Base-by-base conservation (phyloP, 2,113 vertebrate genomes). In the Vombatus ursinus region DNA sequence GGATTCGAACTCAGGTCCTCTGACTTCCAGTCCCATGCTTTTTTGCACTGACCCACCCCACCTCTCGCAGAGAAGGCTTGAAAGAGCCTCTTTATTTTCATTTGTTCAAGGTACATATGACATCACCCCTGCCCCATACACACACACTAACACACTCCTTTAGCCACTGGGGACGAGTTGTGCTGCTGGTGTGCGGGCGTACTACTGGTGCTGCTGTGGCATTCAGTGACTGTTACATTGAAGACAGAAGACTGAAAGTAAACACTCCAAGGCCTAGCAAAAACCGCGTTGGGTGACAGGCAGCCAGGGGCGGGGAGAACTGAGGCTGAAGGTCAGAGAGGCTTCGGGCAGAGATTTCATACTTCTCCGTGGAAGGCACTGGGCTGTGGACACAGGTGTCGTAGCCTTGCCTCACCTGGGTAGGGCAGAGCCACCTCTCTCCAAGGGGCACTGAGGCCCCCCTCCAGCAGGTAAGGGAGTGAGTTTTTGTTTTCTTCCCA, bases 381-480 rank as follows among this genome's bases (percentile, higher is more conserved):
- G 23, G 57, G 50, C 28, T 61, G 53, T 3, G 91, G 91, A 93
- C 31, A 49, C 47, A n/a, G 68, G 11, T n/a, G 7, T 44, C 68
- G 16, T n/a, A 22, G 68, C 37, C 16, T 68, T 19, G 14, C 37
- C 68, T n/a, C 53, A 51, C 91, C 77, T 0, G 0, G 16, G 93
- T 89, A 92, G 94, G 93, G 95, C 53, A 91, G 93, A n/a, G 37
- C 14, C 61, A 1, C 61, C 61, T n/a, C 37, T 61, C 57, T 77
- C 61, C 12, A 7, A 0, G 68, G 16, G 16, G 16, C 68, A 68
- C 44, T 26, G 61, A 93, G 93, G 93, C 90, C 90, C 26, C 90
- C 89, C 37, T 24, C 26, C 50, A 92, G 91, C 96, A 97, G 98
- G 99, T 99, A 89, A 98, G 98, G 97, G 94, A 96, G 96, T 3